Base-by-base conservation (phyloP, 2,113 vertebrate genomes). In the Aptenodytes forsteri region DNA sequence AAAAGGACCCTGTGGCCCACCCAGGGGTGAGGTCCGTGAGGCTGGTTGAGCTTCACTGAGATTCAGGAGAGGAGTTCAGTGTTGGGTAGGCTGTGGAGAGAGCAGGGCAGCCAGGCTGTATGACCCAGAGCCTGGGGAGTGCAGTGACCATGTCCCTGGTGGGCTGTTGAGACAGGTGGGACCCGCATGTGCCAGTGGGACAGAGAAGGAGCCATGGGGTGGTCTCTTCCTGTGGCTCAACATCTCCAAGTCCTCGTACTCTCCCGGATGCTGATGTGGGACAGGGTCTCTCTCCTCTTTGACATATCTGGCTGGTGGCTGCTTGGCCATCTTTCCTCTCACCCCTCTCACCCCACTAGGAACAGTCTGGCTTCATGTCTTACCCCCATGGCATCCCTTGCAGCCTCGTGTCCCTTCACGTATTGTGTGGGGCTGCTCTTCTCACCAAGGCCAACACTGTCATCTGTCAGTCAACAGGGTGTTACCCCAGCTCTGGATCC, bases 391-490 rank as follows among this genome's bases (percentile, higher is more conserved):
- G 47, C 19, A 38, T 34, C 66, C 10, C 36, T 62, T 40, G 36
- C 7, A 84, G 9, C 15, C 62, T 62, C 1, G 0, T 36, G 34
- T 69, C 52, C 40, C 42, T 69, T 34, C 49, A 72, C 11, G 4
- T 3, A 2, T 34, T 11, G 10, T 4, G 38, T 3, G 8, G 38
- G 46, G n/a, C 23, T 75, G 36, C 46, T 61, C 44, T 55, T 59
- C 52, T 65, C 46, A 26, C 27, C 0, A 0, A 58, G 75, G 54
- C 20, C n/a, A 66, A 7, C 2, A 2, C 8, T 89, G 52, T 58
- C n/a, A 19, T 7, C 70, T 61, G 61, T 9, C 81, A 84, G 26
- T 38, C 77, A 81, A 1, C 40, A n/a, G 2, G 4, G 11, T 30
- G 52, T 23, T 38, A 50, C 69, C 38, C 11, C 11, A 81, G 76